Percentiles rank a stretch among this genome's conserved stretches.
These are phyloP conservation scores for Sparus aurata DNA, from an alignment of 2,797 vertebrate genomes.

Conservation along the genomic window DNA sequence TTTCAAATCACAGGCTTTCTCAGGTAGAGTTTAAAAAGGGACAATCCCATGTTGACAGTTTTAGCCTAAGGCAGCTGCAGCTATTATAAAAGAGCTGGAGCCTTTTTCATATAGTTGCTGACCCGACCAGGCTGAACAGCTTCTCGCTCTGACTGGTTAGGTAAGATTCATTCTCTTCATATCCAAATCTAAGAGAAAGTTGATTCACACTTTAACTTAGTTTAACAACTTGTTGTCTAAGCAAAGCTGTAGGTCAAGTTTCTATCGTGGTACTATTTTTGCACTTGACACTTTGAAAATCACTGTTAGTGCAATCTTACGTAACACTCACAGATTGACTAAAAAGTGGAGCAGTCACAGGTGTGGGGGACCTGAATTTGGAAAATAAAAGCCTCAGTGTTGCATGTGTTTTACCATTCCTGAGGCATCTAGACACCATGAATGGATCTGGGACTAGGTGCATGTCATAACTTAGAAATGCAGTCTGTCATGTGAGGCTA, in stretches of 20 bases:
- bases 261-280: neutral
- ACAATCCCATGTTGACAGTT: neutral
- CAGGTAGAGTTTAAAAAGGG: neutral
- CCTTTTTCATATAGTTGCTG: neutral
- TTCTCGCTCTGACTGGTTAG: conserved; percentile 1
- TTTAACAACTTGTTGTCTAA: neutral
- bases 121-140: neutral
- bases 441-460: neutral
- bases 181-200: neutral
- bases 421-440: neutral
- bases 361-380: neutral
- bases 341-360: neutral
- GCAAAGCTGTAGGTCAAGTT: neutral
- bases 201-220: neutral
- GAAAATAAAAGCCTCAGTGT: neutral
- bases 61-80: neutral
- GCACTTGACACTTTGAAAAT: neutral
- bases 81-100: neutral
- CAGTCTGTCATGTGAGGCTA: neutral
- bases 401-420: neutral
- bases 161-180: conserved; percentile 27
- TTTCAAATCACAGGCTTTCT: neutral
- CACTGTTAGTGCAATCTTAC: neutral
- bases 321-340: neutral
- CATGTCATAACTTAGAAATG: neutral